Base-by-base conservation (phyloP, 2,113 vertebrate species). In the Chitala chitala region DNA sequence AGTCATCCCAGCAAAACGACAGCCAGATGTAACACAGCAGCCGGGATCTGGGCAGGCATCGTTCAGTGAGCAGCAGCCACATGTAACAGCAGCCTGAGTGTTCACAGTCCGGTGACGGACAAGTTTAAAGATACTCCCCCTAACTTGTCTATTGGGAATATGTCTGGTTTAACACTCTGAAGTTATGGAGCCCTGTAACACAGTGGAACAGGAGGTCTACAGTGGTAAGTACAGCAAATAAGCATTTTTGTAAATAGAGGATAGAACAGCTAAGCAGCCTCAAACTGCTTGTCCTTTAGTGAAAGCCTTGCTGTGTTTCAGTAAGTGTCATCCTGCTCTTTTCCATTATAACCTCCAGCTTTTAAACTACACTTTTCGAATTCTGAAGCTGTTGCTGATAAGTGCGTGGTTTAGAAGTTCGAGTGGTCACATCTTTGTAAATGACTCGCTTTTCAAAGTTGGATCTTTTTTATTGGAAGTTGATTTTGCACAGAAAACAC, bases 21-120 rank as follows among this genome's bases (percentile, higher is more conserved):
- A 82, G 89, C 88, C 89, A 84, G 89, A 90, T 87, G 89, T 87
- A 89, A 87, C 84, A 84, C 89, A 89, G 86, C 86, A 84, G 89
- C 83, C 86, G 88, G 88, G 88, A 22, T 53, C 50, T 48, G 36
- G 68, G 44, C 68, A 36, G 68, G n/a, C 17, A 5, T 20, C 8
- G 9, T 42, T 31, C 42, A 42, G n/a, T 29, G 64, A 68, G 42
- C 10, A 6, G 15, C 64, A 44, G 6, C 20, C 44, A 24, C 22
- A 42, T 68, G 64, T 46, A 29, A 42, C 54, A 31, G 42, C 40
- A 46, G 38, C 55, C 53, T 3, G 53, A 72, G 70, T 24, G 7
- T 6, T 10, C 54, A 33, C 54, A 58, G 53, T 40, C 70, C 54
- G 15, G 2, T 44, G 13, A 55, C 7, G 71, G 53, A 29, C 7